Evolutionary conservation across 2,113 vertebrate species (phyloP), one percentile per base, ranked within the genome.

Genomic region (Actenoides hombroni): DNA sequence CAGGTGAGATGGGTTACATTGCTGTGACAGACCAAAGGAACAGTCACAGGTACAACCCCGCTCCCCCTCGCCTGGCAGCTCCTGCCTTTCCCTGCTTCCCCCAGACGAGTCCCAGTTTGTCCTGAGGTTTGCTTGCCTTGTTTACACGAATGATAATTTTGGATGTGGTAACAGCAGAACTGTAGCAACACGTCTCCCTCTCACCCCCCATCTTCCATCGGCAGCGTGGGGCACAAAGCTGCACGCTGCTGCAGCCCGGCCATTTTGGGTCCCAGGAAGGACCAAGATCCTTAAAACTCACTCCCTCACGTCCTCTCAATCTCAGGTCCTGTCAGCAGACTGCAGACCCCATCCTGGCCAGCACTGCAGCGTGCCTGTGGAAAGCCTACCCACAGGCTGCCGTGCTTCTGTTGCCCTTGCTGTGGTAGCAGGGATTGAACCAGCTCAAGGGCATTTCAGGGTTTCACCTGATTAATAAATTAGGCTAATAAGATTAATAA

Each of bases 141-240:
- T 96, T 97, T 97, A 93, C 80, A 59, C 0, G 69, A 97, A 84
- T 3, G 57, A 87, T 96, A 84, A 92, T 95, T 92, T 87, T 96
- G 88, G 81, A 92, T 86, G 92, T 75, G 61, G 93, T 97, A 94
- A 96, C 2, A 48, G 56, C 93, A 67, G 97, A 97, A 92, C 92
- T 98, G 98, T 65, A 97, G 94, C 84, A 92, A 98, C 98, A 96
- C 68, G 97, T 94, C 96, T 95, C 8, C 7, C 57, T 70, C 91
- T 78, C 35, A 2, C 33, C 83, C 79, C 70, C 57, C 74, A 5
- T 12, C 70, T 92, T 65, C 24, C 81, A 21, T 20, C 17, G 1
- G 96, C 6, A 1, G 76, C 39, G 35, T 8, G 9, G 76, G 91
- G 90, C 85, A 70, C 88, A 31, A 9, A 49, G 85, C 0, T 51